A percentile compares a stretch with the other conserved stretches of the same genome.
phyloP scores from a whole-genome alignment of 2,888 invertebrate species.

The Coelogynopora nodosa region DNA sequence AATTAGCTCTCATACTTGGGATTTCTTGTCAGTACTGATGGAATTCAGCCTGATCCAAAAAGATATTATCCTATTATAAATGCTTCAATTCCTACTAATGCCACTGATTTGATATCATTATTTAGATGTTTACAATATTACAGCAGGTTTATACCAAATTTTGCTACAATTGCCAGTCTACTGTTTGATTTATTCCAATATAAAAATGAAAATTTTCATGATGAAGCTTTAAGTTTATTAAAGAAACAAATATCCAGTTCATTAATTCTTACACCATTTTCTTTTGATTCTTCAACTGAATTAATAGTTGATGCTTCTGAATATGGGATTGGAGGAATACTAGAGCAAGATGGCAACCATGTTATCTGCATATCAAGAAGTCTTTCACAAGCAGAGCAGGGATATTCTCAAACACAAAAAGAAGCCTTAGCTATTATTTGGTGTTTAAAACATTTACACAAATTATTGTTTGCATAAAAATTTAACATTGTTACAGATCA shows the following conservation, averaged over 20 bases:
- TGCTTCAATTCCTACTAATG: not conserved
- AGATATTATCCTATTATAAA: not conserved
- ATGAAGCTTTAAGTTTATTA: not conserved
- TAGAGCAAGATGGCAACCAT: not conserved
- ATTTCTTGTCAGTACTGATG: not conserved
- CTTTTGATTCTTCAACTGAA: not conserved
- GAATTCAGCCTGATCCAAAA: conserved; percentile 1
- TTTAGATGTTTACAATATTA: not conserved
- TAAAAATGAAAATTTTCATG: not conserved
- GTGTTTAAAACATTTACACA: not conserved
- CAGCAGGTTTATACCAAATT: not conserved
- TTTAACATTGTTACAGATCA: conserved; percentile 1
- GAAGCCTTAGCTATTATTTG: not conserved
- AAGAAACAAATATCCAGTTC: not conserved
- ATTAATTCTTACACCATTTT: not conserved
- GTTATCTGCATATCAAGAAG: not conserved
- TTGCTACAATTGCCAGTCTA: not conserved
- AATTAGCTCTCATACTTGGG: not conserved
- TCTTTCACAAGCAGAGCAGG: not conserved
- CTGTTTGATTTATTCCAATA: not conserved
- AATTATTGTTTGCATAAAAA: too few species aligned
- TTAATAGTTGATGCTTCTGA: not conserved
- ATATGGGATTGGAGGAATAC: not conserved
- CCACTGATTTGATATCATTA: not conserved
- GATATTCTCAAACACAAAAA: conserved; percentile 10